Evolutionary conservation across 2,888 invertebrate species (phyloP), one percentile per base, ranked within the genome.

Genomic region (Exephanes ischioxanthus): DNA sequence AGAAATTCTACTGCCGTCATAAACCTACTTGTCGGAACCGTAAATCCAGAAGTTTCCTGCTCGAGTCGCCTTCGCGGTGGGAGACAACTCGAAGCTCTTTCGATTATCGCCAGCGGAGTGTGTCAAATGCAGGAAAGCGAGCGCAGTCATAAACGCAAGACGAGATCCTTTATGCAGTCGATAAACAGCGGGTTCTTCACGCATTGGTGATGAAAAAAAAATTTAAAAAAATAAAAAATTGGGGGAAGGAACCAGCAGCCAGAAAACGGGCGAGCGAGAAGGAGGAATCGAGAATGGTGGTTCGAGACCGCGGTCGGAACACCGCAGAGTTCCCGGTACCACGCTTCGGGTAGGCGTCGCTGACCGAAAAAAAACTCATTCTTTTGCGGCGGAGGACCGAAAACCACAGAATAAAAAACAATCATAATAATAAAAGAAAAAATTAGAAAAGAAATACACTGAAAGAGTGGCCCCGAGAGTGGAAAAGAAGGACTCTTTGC

Each of bases 311-410:
- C 84, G 78, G 84, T 71, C 45, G 86, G 82, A 88, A 87, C 88
- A 88, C 88, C 89, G 87, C 87, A 86, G 88, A 90, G 87, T 90
- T 91, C 89, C 86, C 73, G 89, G 89, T 90, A 90, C 82, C 87
- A 85, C 83, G 84, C 85, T 77, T 80, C 86, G 80, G 86, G 87
- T 88, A 86, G 88, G 87, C 88, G 89, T 90, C 88, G 87, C 86
- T 85, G 89, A 88, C 86, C 87, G 88, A 87, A 85, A 45, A 45
- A 45, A 88, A 88, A 88, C 83, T 89, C 88, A 89, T 90, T 90
- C 88, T 86, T 87, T 88, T 86, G 77, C 72, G 84, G 83, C 67
- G 81, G 76, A 85, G 87, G 86, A 80, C 77, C 73, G 81, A 87
- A 86, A 88, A 89, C 86, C 88, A 87, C 89, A 85, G 87, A 86